Evolutionary conservation across 2,797 vertebrate genomes (phyloP).

Genomic region (Artibeus jamaicensis): DNA sequence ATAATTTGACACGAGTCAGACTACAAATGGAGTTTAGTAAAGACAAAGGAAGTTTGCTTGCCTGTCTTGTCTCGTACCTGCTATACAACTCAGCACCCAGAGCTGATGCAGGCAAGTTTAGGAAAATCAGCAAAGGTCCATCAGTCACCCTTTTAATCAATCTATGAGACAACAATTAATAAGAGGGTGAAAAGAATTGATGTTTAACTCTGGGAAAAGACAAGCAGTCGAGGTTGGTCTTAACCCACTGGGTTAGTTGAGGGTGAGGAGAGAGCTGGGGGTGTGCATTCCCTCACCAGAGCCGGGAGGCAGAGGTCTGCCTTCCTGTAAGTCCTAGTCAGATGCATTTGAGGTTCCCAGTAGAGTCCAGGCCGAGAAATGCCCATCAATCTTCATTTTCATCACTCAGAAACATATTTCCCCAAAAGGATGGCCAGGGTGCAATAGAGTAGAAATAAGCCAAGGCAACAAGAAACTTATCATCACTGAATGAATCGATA

Average conservation of each 20-base stretch:
- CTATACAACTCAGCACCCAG: neutral
- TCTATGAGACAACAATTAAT: neutral
- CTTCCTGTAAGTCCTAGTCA: neutral
- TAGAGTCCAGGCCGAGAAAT: neutral
- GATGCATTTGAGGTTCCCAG: neutral
- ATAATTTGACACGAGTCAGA: neutral
- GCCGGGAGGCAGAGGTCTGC: neutral
- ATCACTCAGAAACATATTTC: neutral
- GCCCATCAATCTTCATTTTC: neutral
- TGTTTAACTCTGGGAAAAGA: constrained; percentile 4
- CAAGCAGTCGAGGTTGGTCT: neutral
- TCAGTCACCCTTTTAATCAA: neutral
- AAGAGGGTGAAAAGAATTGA: neutral
- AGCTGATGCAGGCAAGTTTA: neutral
- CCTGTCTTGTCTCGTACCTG: neutral
- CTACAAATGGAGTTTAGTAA: neutral
- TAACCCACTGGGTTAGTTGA: neutral
- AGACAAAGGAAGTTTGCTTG: neutral
- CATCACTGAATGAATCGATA: neutral
- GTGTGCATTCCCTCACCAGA: neutral
- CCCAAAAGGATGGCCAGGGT: neutral
- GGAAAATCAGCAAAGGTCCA: neutral
- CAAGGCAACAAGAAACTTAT: neutral
- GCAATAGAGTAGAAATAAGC: neutral
- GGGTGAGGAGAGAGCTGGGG: neutral